A percentile compares a stretch with the other conserved stretches of the same genome.
These are phyloP conservation scores for Drosophila yakuba DNA, from an alignment of 1,140 invertebrate genomes.

Conservation along the genomic window DNA sequence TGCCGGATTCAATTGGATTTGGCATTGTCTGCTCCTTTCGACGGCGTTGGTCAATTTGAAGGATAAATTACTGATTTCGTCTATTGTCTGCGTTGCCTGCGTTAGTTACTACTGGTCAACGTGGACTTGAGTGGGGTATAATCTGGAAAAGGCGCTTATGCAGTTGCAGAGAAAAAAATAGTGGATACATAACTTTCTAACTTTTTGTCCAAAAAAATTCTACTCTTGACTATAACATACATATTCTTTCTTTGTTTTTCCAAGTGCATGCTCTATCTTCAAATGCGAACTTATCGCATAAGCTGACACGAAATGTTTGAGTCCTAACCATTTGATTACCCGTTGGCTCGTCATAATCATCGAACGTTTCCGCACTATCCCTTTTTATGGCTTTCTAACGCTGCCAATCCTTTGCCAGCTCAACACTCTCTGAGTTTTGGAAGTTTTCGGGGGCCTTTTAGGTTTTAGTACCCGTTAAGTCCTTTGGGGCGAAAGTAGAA, in stretches of 20 bases:
- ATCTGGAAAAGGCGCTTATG: background rate
- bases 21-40: slow-evolving; percentile 51
- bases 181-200: background rate
- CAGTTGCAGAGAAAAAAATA: background rate
- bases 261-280: background rate
- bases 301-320: background rate
- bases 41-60: slow-evolving; percentile 32
- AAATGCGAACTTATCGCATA: slow-evolving; percentile 11
- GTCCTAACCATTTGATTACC: slow-evolving; percentile 38
- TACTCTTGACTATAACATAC: too few species aligned
- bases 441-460: slow-evolving; percentile 19
- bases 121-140: background rate
- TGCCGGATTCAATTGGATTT: slow-evolving; percentile 53
- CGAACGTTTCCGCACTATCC: slow-evolving; percentile 9
- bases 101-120: slow-evolving; percentile 25
- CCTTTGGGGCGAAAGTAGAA: slow-evolving; percentile 13
- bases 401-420: slow-evolving; percentile 39
- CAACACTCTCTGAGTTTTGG: slow-evolving; percentile 48
- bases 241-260: background rate
- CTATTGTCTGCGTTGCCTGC: slow-evolving; percentile 46
- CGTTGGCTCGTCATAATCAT: slow-evolving; percentile 48
- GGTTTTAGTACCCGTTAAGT: slow-evolving; percentile 64
- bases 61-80: slow-evolving; percentile 65
- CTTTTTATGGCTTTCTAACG: slow-evolving; percentile 21
- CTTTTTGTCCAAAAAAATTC: too few species aligned